Percentiles rank a stretch among this genome's conserved stretches.
Evolutionary conservation across 2,113 vertebrate species (phyloP).

Genomic region (Hippocampus guttulatus): DNA sequence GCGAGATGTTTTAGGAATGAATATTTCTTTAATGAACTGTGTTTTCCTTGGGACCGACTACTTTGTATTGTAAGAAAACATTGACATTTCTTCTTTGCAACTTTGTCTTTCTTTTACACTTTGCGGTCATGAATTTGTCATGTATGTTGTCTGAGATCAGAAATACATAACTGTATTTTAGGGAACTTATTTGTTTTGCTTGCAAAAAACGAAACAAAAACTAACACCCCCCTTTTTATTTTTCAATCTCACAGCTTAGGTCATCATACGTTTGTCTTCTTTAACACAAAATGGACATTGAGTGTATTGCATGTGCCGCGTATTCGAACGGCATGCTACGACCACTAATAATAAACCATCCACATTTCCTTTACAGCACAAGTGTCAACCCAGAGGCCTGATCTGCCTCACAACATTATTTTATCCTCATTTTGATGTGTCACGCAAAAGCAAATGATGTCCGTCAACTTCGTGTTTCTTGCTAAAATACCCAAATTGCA

Average conservation of each 20-base stretch:
- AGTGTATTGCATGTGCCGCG: too few species aligned
- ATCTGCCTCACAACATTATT: too few species aligned
- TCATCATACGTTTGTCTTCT: neutral
- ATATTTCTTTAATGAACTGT: neutral
- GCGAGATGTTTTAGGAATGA: neutral
- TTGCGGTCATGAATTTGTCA: neutral
- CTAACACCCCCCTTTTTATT: neutral
- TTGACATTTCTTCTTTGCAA: neutral
- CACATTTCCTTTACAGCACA: too few species aligned
- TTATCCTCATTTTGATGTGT: too few species aligned
- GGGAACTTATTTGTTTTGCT: neutral
- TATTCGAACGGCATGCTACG: too few species aligned
- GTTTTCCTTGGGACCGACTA: neutral
- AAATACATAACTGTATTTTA: neutral
- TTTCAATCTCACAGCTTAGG: neutral
- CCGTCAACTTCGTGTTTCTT: too few species aligned
- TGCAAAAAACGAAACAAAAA: conserved; percentile 1
- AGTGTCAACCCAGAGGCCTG: too few species aligned
- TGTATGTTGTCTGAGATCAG: neutral
- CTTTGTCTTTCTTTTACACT: neutral
- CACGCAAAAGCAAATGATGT: too few species aligned
- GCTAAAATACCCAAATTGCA: too few species aligned
- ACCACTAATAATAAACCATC: too few species aligned
- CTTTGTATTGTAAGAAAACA: neutral
- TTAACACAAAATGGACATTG: too few species aligned